These are phyloP conservation scores for Cromileptes altivelis DNA, from an alignment of 2,113 vertebrate species.

Conservation along the genomic window DNA sequence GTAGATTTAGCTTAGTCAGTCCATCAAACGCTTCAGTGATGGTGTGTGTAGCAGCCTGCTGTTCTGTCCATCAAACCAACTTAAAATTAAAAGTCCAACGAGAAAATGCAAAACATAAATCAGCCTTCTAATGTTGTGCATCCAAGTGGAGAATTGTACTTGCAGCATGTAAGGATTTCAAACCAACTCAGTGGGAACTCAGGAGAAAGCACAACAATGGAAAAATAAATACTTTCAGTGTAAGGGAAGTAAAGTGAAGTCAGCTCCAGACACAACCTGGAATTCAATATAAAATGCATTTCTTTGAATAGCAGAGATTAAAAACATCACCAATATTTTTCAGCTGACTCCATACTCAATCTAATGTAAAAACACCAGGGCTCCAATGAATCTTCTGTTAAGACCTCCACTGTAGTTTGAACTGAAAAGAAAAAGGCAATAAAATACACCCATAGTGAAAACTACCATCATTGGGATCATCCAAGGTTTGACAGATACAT, in stretches of 20 bases:
- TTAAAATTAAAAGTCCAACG: conserved; percentile 31
- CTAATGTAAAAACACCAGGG: too few relatives aligned
- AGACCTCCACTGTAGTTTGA: too few relatives aligned
- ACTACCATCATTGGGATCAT: not conserved
- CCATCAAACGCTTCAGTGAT: conserved; percentile 31
- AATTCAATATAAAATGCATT: not conserved
- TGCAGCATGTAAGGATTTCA: conserved; percentile 38
- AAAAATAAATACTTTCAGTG: not conserved
- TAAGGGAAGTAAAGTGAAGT: not conserved
- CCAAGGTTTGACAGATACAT: not conserved
- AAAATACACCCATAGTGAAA: not conserved
- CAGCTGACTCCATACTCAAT: not conserved
- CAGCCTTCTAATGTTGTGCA: conserved; percentile 56
- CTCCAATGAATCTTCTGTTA: not conserved
- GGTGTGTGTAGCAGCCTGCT: conserved; percentile 21
- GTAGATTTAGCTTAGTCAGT: conserved; percentile 37
- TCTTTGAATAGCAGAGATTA: not conserved
- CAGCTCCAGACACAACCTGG: not conserved
- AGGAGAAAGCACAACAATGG: not conserved
- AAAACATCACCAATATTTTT: not conserved
- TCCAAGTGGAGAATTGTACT: conserved; percentile 45
- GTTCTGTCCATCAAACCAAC: conserved; percentile 53
- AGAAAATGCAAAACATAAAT: conserved; percentile 49
- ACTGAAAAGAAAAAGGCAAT: not conserved
- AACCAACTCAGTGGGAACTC: not conserved